Conservation (phyloP, 1,140 invertebrate species). For the Colletes gigas region DNA sequence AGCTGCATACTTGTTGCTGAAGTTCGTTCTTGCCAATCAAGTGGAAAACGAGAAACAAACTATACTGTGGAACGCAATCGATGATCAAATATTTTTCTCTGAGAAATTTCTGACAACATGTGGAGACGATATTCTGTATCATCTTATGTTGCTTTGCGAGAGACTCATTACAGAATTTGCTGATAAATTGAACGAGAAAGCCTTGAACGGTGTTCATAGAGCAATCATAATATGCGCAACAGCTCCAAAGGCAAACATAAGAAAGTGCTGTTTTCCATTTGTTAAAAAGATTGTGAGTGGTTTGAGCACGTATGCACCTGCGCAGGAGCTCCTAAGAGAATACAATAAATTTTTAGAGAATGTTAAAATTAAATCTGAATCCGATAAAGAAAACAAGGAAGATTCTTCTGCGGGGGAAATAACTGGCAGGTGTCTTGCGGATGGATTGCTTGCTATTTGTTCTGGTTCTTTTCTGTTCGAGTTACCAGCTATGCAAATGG, state of each 20-base stretch:
- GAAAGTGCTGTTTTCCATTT: slow-evolving; percentile 71
- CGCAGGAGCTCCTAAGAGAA: slow-evolving; percentile 83
- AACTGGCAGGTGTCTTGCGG: slow-evolving; percentile 74
- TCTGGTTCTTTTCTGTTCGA: slow-evolving; percentile 73
- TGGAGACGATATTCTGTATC: slow-evolving; percentile 85
- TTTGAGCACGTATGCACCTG: slow-evolving; percentile 73
- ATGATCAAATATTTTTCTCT: slow-evolving; percentile 90
- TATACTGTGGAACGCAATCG: slow-evolving; percentile 86
- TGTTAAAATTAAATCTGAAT: slow-evolving; percentile 81
- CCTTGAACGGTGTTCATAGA: slow-evolving; percentile 81
- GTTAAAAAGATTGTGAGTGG: slow-evolving; percentile 72
- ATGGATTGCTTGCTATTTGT: slow-evolving; percentile 76
- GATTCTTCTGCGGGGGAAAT: slow-evolving; percentile 63
- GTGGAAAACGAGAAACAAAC: slow-evolving; percentile 82
- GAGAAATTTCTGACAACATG: slow-evolving; percentile 90
- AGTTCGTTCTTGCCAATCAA: slow-evolving; percentile 82
- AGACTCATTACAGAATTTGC: slow-evolving; percentile 84
- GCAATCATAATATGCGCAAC: slow-evolving; percentile 85
- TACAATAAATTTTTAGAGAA: slow-evolving; percentile 83
- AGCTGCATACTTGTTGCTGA: slow-evolving; percentile 88
- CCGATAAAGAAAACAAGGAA: slow-evolving; percentile 76
- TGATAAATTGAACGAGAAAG: slow-evolving; percentile 82
- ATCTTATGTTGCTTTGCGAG: slow-evolving; percentile 85
- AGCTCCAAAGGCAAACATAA: slow-evolving; percentile 74
- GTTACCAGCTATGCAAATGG: slow-evolving; percentile 68